Evolutionary conservation across 2,888 invertebrate genomes (phyloP), one percentile per base, ranked within the genome.

Genomic region (Ectemnius lituratus): DNA sequence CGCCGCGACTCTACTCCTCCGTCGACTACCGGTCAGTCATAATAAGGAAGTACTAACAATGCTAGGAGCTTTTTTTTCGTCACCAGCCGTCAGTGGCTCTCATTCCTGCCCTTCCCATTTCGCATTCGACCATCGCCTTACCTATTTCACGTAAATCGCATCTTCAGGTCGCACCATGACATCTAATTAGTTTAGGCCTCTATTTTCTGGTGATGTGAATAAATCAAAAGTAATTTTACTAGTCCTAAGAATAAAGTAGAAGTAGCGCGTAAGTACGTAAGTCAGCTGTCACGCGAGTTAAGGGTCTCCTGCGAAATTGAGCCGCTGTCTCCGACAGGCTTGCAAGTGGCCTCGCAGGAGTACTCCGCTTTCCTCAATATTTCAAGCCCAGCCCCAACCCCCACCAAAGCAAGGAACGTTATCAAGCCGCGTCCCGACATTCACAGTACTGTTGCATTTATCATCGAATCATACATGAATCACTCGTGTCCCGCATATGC

Each of bases 41-140:
- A 85, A 86, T 84, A 84, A 85, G 81, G 79, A 85, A 84, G 85
- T 83, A 74, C 75, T 70, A 78, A 84, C 83, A 82, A 85, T 84
- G 79, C 78, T 73, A 78, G 76, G 69, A 79, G 74, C 78, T 74
- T 80, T 80, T 78, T 79, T 76, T 72, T 71, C 72, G 67, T 52
- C 70, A 72, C 61, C 58, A 49, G 46, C 28, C 58, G 14, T 56
- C 66, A 66, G 62, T 49, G 76, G 70, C 72, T 77, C 76, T 79
- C 79, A 79, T 70, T 69, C 72, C 1, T 37, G 1, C 11, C 11
- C 37, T 37, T 37, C 37, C 37, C 37, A 6, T 11, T 37, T 37
- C 37, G 8, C 11, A 8, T 8, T 11, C 37, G 37, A 6, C 37
- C 5, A 4, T 37, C 37, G 28, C 28, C 28, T 4, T 8, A 8